phyloP scores from a whole-genome alignment of 2,113 vertebrate species.

The Lepus americanus region DNA sequence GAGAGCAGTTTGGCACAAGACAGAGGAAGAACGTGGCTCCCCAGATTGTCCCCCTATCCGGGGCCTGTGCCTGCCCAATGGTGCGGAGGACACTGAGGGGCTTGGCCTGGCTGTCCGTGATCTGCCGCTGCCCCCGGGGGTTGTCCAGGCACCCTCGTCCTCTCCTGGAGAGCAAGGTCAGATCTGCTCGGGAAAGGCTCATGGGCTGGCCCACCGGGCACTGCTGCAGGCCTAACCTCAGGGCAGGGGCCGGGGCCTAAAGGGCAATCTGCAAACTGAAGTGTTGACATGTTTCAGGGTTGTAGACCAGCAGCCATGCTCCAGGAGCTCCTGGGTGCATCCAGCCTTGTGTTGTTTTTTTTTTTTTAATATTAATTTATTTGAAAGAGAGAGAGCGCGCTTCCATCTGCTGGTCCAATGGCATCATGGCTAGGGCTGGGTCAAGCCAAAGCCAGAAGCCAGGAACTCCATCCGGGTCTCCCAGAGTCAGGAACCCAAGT shows the following conservation, averaged over 20 bases:
- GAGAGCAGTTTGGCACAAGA: background rate
- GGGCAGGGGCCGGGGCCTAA: background rate
- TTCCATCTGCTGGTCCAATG: too few relatives aligned
- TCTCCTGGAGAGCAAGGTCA: background rate
- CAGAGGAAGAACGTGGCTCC: too few relatives aligned
- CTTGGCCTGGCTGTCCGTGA: background rate
- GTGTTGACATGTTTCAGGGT: background rate
- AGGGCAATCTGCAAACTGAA: background rate
- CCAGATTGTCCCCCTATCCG: background rate
- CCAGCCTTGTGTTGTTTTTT: too few relatives aligned
- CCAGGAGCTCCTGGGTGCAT: background rate
- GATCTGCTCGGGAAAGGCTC: background rate
- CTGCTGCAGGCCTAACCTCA: background rate
- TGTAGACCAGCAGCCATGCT: background rate
- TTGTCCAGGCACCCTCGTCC: background rate
- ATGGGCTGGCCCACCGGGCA: background rate
- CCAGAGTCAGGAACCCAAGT: too few relatives aligned
- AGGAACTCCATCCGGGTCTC: too few relatives aligned
- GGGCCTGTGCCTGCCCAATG: background rate
- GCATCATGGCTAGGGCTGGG: too few relatives aligned
- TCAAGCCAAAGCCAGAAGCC: too few relatives aligned
- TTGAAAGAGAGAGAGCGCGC: too few relatives aligned
- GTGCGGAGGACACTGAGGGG: background rate
- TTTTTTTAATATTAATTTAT: too few relatives aligned
- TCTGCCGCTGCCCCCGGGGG: background rate